Base-by-base conservation (phyloP, 2,888 invertebrate species). In the Harpalus rufipes region DNA sequence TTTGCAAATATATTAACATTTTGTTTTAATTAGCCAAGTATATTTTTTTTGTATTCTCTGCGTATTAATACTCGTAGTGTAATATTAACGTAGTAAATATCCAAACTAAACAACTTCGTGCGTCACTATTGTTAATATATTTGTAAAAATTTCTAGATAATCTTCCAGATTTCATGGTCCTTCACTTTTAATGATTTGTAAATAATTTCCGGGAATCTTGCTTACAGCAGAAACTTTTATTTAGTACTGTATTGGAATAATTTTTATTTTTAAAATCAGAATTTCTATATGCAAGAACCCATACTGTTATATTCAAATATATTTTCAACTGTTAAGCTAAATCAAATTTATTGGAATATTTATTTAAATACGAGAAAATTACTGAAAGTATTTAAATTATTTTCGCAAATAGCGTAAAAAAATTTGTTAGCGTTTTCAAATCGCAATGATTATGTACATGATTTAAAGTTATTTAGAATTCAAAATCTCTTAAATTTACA, bases 381-480 rank as follows among this genome's bases (percentile, higher is more conserved):
- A 79, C 44, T 74, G 44, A 74, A 74, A 74, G 44, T 63, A 39
- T 44, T 39, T 74, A 83, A 83, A 83, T 39, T 76, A 76, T 76
- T 76, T 83, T 59, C 83, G 74, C 83, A 83, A 83, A 83, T 61
- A 83, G 76, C 83, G 76, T 83, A 44, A 74, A 74, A 41, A 44
- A 74, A 74, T 7, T 72, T 74, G 72, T 58, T 83, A 83, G 83
- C 83, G 25, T 83, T 76, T 83, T 74, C 76, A 83, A 83, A 76
- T 83, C 58, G 74, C 72, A 83, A 83, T 83, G 74, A 83, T 59
- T 83, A 83, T 83, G 74, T 83, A 83, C 83, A 83, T 76, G 76
- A 61, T 83, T 83, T 83, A 83, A 59, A 83, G 74, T 58, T 83
- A 83, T 83, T 83, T 83, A 83, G 83, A 83, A 83, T 83, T 83